Percentiles rank a stretch among this genome's conserved stretches.
phyloP scores from a whole-genome alignment of 92 coral and sea anemone species.

The Heteractis magnifica region DNA sequence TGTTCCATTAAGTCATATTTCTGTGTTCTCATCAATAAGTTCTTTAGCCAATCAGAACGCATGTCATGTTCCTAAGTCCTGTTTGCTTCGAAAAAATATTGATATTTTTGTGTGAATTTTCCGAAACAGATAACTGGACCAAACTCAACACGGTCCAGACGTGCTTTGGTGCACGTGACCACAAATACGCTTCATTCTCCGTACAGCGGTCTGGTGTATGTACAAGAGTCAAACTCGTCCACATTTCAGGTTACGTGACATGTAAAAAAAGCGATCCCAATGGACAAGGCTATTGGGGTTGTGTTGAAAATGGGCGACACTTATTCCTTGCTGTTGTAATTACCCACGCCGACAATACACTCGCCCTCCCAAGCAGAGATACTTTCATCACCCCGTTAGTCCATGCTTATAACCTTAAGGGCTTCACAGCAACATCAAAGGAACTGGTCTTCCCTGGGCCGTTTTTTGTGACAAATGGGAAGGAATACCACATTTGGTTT shows the following conservation, averaged over 20 bases:
- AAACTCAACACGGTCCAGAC: background rate
- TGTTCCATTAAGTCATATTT: no score
- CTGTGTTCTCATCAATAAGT: no score
- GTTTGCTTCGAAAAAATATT: background rate
- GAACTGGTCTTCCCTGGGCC: slow-evolving; percentile 4
- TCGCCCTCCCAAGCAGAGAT: slow-evolving; percentile 4
- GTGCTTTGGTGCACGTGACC: slow-evolving; percentile 10
- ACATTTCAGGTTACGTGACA: background rate
- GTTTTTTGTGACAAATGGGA: slow-evolving; percentile 7
- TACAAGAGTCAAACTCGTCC: slow-evolving; percentile 8
- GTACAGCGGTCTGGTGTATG: slow-evolving; percentile 5
- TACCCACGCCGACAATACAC: background rate
- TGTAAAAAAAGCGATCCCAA: slow-evolving; percentile 13
- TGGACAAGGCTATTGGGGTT: slow-evolving; percentile 23
- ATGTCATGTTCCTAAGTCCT: background rate
- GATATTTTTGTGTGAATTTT: background rate
- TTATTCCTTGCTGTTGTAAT: background rate
- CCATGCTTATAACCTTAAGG: background rate
- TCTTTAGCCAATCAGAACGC: no score
- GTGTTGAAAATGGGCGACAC: slow-evolving; percentile 1
- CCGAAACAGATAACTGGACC: slow-evolving; percentile 9
- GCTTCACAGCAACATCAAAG: slow-evolving; percentile 4
- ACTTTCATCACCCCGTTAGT: background rate
- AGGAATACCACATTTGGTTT: slow-evolving; percentile 26
- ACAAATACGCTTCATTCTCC: background rate